These are phyloP conservation scores for Calcarius lapponicus DNA, from an alignment of 2,797 vertebrate species.

Conservation along the genomic window DNA sequence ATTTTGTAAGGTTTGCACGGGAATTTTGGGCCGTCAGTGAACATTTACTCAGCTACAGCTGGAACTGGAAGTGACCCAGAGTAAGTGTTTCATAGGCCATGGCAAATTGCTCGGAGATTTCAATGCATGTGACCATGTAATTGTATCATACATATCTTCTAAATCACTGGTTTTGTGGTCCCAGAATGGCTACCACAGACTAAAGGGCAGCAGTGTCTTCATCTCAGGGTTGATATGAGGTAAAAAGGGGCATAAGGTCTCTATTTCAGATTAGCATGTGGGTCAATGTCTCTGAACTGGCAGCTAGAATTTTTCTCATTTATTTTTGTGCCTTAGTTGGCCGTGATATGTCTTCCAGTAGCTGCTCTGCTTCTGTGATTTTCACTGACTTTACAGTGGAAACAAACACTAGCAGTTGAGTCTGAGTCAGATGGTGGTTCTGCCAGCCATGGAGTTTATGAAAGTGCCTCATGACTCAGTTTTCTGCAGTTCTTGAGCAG, in stretches of 20 bases:
- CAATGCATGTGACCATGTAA: not conserved
- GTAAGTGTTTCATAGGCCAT: not conserved
- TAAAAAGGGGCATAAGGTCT: not conserved
- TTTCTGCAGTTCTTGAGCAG: not conserved
- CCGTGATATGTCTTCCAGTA: not conserved
- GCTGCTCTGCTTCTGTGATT: not conserved
- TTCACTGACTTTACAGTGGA: not conserved
- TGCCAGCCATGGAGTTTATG: not conserved
- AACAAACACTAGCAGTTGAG: not conserved
- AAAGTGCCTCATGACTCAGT: not conserved
- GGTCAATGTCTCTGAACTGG: not conserved
- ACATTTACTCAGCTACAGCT: not conserved
- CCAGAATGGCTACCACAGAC: not conserved
- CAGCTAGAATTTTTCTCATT: not conserved
- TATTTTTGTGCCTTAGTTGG: not conserved
- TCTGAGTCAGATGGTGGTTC: slow-evolving; percentile 9
- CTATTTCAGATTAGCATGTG: not conserved
- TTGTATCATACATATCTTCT: not conserved
- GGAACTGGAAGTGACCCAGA: not conserved
- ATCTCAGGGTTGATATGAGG: not conserved
- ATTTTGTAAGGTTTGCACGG: not conserved
- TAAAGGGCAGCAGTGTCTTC: not conserved
- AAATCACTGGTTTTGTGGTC: not conserved
- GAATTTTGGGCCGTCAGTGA: fast-evolving
- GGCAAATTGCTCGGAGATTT: not conserved